Conservation (phyloP, 1,140 invertebrate species). For the Lithobius niger region DNA sequence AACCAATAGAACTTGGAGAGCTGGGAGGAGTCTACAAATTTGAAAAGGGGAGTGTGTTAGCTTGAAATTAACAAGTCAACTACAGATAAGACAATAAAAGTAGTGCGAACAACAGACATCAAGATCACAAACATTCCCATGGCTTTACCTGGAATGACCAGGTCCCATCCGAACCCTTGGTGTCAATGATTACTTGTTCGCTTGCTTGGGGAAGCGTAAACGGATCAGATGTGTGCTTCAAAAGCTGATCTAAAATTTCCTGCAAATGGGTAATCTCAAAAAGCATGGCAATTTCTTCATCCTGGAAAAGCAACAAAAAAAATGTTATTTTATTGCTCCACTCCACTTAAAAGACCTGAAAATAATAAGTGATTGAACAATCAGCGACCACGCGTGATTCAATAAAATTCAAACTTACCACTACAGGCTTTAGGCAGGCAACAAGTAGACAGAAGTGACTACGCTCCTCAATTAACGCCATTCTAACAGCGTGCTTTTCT, state of each 20-base stretch:
- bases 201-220: constrained; percentile 61
- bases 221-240: constrained; percentile 62
- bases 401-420: constrained; percentile 40
- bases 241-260: constrained; percentile 65
- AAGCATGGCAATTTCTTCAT: constrained; percentile 81
- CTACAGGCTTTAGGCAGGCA: constrained; percentile 77
- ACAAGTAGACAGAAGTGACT: constrained; percentile 85
- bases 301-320: constrained; percentile 43
- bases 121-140: too few species aligned
- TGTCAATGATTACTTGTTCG: constrained; percentile 53
- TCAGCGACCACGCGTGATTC: too few species aligned
- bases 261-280: constrained; percentile 78
- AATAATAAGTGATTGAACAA: neutral
- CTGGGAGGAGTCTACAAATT: constrained; percentile 48
- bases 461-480: constrained; percentile 82
- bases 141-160: constrained; percentile 21
- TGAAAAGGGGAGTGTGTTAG: too few species aligned
- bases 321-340: neutral
- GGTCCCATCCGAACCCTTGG: constrained; percentile 23
- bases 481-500: constrained; percentile 77
- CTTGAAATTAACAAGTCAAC: too few species aligned
- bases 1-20: constrained; percentile 53
- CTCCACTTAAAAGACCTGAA: neutral
- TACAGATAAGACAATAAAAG: too few species aligned
- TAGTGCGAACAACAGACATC: too few species aligned